A percentile compares a stretch with the other conserved stretches of the same genome.
Conservation (phyloP, 1,140 invertebrate species). For the Micrasema longulum region DNA sequence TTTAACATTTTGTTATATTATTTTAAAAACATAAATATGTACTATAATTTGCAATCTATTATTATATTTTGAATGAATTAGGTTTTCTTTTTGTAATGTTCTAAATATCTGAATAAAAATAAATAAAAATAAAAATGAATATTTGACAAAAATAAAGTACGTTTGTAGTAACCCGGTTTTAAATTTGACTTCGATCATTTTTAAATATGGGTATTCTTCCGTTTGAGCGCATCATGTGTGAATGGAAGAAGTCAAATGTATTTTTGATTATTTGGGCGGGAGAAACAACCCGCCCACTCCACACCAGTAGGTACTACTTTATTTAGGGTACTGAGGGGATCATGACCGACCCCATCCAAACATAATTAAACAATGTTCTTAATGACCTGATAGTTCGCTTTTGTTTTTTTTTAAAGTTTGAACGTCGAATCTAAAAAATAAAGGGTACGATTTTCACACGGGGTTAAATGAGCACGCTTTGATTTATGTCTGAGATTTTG, state of each 20-base stretch:
- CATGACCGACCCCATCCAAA: slow-evolving; percentile 6
- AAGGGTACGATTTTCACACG: slow-evolving; percentile 42
- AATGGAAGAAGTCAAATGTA: slow-evolving; percentile 39
- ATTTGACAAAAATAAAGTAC: too few relatives aligned
- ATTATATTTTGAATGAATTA: too few relatives aligned
- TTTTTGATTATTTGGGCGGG: slow-evolving; percentile 48
- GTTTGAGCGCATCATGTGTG: slow-evolving; percentile 53
- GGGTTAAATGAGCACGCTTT: background rate
- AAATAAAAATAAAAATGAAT: too few relatives aligned
- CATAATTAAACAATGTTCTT: slow-evolving; percentile 37
- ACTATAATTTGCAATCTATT: too few relatives aligned
- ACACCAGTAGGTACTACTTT: too few relatives aligned
- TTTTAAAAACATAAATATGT: too few relatives aligned
- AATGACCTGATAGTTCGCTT: slow-evolving; percentile 28
- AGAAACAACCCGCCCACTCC: background rate
- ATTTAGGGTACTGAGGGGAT: slow-evolving; percentile 1
- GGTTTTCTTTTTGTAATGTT: too few relatives aligned
- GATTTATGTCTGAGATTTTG: slow-evolving; percentile 13
- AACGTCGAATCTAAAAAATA: background rate
- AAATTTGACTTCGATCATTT: slow-evolving; percentile 25
- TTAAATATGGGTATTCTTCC: slow-evolving; percentile 46
- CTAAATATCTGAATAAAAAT: too few relatives aligned
- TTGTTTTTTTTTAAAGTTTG: slow-evolving; percentile 40
- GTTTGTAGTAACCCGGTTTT: slow-evolving; percentile 16
- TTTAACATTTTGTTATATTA: too few relatives aligned